Evolutionary conservation across 1,140 invertebrate species (phyloP), one percentile per base, ranked within the genome.

Genomic region (Hyles euphorbiae): DNA sequence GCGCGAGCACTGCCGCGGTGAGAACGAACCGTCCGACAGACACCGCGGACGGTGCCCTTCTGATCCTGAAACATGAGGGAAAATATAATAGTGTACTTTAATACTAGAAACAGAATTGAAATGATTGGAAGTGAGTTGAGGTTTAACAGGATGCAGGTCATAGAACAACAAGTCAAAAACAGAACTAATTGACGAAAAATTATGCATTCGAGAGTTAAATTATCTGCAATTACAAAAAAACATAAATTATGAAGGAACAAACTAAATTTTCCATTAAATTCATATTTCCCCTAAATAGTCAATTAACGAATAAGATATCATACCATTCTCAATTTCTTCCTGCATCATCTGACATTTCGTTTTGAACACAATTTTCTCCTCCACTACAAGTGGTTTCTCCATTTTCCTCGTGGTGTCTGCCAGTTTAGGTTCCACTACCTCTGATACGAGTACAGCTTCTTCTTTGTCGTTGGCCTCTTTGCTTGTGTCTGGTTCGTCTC

Each of bases 1-100:
- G 2, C 91, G 91, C 36, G 92, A 92, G 71, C 95, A 96, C 72
- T 96, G 95, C 0, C 91, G 93, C 0, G 95, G 92, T 2, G 92
- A 88, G 76, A 96, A 96, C 67, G 92, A 91, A 2, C 95, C 95
- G 44, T 95, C 90, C 0, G 92, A 90, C 46, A 92, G 86, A 67
- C 94, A 95, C 3, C 94, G 89, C 0, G 93, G 93, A 2, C 77
- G 79, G 43, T 74, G 67, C 3, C 88, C 82, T 46, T 82, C 79
- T 5, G 53, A 68, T 32, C 76, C 83, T 84, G 32, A 11, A 48
- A 60, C 22, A 22, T 22, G 1, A 22, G 22, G 22, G 22, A 22
- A 22, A 22, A 22, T 22, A 22, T 22, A n/a, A n/a, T n/a, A n/a
- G n/a, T n/a, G n/a, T n/a, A n/a, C 22, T 22, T 0, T 22, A 22